phyloP scores from a whole-genome alignment of 2,797 vertebrate genomes.

The Enteromius anoplus region DNA sequence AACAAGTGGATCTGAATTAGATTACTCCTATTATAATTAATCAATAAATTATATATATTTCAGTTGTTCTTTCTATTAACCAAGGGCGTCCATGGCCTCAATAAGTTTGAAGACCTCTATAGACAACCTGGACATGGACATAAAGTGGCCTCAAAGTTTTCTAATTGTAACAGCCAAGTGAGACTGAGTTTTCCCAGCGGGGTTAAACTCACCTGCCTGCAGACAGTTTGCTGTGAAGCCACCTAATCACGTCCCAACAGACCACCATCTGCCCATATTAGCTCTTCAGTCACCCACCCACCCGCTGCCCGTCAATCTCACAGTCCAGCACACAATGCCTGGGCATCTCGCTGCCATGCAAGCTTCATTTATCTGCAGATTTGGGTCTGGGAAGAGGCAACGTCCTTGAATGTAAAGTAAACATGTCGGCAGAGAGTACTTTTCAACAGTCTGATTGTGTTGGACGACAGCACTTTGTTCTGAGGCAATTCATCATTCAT shows the following conservation, averaged over 20 bases:
- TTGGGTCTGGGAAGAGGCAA: constrained; percentile 47
- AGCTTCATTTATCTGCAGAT: constrained; percentile 56
- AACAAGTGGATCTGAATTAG: background rate
- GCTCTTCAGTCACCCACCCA: constrained; percentile 40
- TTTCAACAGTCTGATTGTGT: constrained; percentile 42
- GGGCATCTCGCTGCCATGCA: constrained; percentile 40
- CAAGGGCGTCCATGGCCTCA: background rate
- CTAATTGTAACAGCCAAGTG: constrained; percentile 27
- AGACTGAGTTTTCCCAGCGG: constrained; percentile 31
- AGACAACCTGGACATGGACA: background rate
- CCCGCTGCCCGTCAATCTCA: constrained; percentile 56
- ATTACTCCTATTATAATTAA: background rate
- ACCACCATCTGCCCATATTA: constrained; percentile 57
- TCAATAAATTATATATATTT: background rate
- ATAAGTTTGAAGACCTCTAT: background rate
- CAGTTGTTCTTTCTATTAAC: background rate
- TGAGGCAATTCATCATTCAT: constrained; percentile 56
- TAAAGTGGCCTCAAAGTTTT: constrained; percentile 43
- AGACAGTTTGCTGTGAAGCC: constrained; percentile 46
- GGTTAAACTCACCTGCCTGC: constrained; percentile 53
- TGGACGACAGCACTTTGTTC: constrained; percentile 42
- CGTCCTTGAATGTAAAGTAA: constrained; percentile 57
- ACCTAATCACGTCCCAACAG: constrained; percentile 54
- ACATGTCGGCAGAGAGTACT: constrained; percentile 40
- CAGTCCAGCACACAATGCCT: constrained; percentile 57